Conservation (phyloP, 2,113 vertebrate genomes). For the Scophthalmus maximus region DNA sequence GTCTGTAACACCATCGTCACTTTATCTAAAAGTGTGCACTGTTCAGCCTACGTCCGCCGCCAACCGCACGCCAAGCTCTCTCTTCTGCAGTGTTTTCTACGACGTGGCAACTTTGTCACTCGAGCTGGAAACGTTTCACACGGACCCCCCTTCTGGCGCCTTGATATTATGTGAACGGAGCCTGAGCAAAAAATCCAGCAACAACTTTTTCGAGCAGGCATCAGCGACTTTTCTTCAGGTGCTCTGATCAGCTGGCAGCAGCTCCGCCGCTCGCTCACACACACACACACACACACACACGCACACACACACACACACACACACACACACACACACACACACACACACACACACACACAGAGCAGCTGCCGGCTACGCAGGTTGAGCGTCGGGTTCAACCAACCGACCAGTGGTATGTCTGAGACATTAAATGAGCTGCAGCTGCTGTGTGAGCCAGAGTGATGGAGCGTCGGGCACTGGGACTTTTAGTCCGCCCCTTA, state of each 20-base stretch:
- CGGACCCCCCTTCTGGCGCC: conserved; percentile 2
- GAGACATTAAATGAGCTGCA: conserved; percentile 21
- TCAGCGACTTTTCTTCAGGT: conserved; percentile 23
- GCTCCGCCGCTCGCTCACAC: too few relatives aligned
- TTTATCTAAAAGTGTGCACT: neutral
- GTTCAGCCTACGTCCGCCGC: neutral
- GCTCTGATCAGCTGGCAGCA: conserved; percentile 29
- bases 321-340: too few relatives aligned
- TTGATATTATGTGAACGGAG: neutral
- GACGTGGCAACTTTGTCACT: neutral
- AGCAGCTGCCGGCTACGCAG: conserved; percentile 47
- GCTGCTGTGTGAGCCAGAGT: conserved; percentile 1
- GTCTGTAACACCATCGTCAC: neutral
- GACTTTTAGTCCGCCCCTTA: neutral
- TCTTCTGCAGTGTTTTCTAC: neutral
- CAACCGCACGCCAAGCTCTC: neutral
- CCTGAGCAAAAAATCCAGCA: conserved; percentile 7
- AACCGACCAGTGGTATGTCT: conserved; percentile 1
- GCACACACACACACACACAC: too few relatives aligned
- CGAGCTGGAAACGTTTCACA: conserved; percentile 1
- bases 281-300: too few relatives aligned
- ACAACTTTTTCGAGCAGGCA: conserved; percentile 10
- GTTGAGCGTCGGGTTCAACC: conserved; percentile 20
- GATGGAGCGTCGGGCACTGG: conserved; percentile 3
- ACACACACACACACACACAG: too few relatives aligned